Percentiles rank a stretch among this genome's conserved stretches.
These are phyloP conservation scores for Psittacula cyanocephala DNA, from an alignment of 2,113 vertebrate genomes.

Conservation along the genomic window DNA sequence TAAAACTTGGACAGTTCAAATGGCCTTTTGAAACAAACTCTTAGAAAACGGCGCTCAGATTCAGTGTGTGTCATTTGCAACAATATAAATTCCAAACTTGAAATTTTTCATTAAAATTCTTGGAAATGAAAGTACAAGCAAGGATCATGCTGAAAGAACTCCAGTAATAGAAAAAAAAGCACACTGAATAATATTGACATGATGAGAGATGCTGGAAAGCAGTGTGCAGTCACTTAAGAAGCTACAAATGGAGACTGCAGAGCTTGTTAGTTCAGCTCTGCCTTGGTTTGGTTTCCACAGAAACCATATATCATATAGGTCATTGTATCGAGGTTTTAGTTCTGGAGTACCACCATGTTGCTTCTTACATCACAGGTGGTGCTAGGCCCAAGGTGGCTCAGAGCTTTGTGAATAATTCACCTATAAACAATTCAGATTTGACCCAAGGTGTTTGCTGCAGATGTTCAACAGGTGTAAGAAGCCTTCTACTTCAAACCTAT, in stretches of 20 bases:
- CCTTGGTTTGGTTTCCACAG: not conserved
- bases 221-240: not conserved
- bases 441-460: not conserved
- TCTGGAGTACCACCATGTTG: not conserved
- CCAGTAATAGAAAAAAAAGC: not conserved
- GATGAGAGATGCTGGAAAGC: not conserved
- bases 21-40: not conserved
- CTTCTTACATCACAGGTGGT: not conserved
- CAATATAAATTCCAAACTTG: not conserved
- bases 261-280: not conserved
- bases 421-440: not conserved
- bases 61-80: not conserved
- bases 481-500: not conserved
- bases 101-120: not conserved
- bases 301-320: not conserved
- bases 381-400: not conserved
- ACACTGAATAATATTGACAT: not conserved
- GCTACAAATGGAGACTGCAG: not conserved
- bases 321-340: not conserved
- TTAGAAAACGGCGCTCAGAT: not conserved
- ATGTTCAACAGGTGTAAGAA: not conserved
- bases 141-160: not conserved
- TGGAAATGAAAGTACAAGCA: conserved; percentile 20
- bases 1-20: not conserved
- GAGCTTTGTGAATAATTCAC: not conserved